Percentiles rank a stretch among this genome's conserved stretches.
Conservation (phyloP, 2,113 vertebrate species). For the Cichladusa arquata region DNA sequence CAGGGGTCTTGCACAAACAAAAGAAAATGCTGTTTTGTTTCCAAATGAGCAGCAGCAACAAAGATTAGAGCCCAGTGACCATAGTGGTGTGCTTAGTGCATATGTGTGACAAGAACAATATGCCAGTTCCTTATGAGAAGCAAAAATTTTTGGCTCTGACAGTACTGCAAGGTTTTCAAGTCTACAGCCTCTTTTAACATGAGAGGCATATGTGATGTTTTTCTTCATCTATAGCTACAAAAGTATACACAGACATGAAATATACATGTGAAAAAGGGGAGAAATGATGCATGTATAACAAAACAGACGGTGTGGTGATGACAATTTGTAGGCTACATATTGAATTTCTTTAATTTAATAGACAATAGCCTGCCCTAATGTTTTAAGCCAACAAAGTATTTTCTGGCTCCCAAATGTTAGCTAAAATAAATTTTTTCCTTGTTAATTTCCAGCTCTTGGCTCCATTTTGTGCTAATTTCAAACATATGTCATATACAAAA, state of each 20-base stretch:
- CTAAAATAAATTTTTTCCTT: conserved; percentile 67
- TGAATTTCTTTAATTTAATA: conserved; percentile 64
- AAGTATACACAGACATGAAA: neutral
- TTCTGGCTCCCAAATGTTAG: conserved; percentile 66
- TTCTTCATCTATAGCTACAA: neutral
- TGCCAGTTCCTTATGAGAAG: conserved; percentile 21
- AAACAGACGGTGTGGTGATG: neutral
- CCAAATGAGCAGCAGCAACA: conserved; percentile 6
- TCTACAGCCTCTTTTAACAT: neutral
- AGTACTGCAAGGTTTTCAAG: neutral
- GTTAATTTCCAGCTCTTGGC: conserved; percentile 73
- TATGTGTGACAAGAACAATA: conserved; percentile 9
- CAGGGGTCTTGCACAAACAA: neutral
- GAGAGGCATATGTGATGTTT: neutral
- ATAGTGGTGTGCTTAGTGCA: neutral
- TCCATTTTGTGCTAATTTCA: conserved; percentile 73
- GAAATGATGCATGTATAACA: neutral
- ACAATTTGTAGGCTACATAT: conserved; percentile 50
- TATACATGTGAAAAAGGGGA: neutral
- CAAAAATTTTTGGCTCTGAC: conserved; percentile 8
- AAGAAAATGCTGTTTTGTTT: neutral
- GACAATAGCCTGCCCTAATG: conserved; percentile 61
- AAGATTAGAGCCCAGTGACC: conserved; percentile 32
- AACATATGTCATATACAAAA: conserved; percentile 74
- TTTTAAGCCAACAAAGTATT: conserved; percentile 64